Conservation (phyloP, 2,797 vertebrate species). For the Sebastes vulpes region DNA sequence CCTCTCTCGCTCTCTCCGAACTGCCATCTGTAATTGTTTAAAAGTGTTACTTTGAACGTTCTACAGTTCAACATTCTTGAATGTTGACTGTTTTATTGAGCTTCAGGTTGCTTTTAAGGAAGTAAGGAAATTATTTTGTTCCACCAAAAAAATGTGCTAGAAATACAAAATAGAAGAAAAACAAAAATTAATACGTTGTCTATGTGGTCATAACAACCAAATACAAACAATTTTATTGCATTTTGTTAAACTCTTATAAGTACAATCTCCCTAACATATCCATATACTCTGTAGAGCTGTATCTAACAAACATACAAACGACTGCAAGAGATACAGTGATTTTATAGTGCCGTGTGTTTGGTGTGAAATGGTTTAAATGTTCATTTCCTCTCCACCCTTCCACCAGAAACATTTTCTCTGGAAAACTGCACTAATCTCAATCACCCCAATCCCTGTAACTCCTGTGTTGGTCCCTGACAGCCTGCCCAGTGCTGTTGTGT, state of each 20-base stretch:
- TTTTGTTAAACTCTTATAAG: not conserved
- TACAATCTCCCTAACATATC: not conserved
- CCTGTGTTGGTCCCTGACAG: conserved; percentile 46
- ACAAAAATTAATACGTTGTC: not conserved
- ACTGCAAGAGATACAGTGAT: not conserved
- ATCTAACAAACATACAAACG: not conserved
- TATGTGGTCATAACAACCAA: not conserved
- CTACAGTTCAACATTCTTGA: conserved; percentile 53
- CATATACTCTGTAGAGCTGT: not conserved
- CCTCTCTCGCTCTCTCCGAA: conserved; percentile 28
- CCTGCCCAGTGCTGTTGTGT: conserved; percentile 63
- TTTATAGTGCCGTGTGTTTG: not conserved
- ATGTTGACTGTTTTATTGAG: conserved; percentile 47
- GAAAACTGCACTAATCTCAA: conserved; percentile 53
- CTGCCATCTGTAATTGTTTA: conserved; percentile 82
- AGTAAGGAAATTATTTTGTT: conserved; percentile 9
- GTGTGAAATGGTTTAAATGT: conserved; percentile 34
- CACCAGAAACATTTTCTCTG: conserved; percentile 42
- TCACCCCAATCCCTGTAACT: conserved; percentile 41
- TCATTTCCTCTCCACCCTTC: conserved; percentile 19
- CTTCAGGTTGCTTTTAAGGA: conserved; percentile 33
- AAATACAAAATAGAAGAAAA: not conserved
- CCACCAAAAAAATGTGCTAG: not conserved
- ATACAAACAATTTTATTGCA: not conserved
- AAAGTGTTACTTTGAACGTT: conserved; percentile 66